Percentiles rank a stretch among this genome's conserved stretches.
Evolutionary conservation across 1,140 invertebrate genomes (phyloP).

Genomic region (Cydia fagiglandana): DNA sequence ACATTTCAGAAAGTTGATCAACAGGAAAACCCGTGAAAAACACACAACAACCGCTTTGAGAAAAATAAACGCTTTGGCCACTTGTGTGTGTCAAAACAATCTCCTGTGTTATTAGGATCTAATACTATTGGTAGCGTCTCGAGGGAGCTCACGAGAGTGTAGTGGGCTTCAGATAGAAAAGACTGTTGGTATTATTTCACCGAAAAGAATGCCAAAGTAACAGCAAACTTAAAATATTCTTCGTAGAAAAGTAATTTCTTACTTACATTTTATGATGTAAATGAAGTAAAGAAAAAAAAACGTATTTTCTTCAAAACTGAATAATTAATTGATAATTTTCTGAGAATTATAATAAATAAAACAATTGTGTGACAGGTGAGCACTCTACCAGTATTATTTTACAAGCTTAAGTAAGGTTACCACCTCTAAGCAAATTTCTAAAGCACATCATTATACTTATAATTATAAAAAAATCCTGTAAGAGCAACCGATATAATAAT

Average conservation of each 20-base stretch:
- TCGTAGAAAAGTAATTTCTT: not conserved
- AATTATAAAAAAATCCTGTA: not conserved
- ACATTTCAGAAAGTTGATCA: constrained; percentile 4
- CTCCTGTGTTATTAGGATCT: constrained; percentile 53
- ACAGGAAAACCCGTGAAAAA: constrained; percentile 26
- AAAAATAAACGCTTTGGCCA: constrained; percentile 34
- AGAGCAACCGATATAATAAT: not conserved
- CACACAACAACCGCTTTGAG: constrained; percentile 12
- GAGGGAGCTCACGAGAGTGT: constrained; percentile 80
- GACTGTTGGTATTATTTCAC: no score
- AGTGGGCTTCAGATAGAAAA: not conserved
- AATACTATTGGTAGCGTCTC: constrained; percentile 51
- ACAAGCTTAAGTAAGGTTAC: not conserved
- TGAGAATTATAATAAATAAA: no score
- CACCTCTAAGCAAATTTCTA: not conserved
- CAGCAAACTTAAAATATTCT: not conserved
- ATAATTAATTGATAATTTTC: no score
- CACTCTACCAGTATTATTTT: not conserved
- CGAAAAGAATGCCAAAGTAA: no score
- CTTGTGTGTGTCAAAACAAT: constrained; percentile 60
- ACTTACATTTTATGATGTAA: no score
- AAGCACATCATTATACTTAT: not conserved
- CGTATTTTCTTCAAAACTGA: no score
- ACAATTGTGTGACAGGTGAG: no score
- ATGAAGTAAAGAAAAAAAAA: no score